A percentile compares a stretch with the other conserved stretches of the same genome.
phyloP scores from a whole-genome alignment of 1,140 invertebrate genomes.

The Drosophila funebris region DNA sequence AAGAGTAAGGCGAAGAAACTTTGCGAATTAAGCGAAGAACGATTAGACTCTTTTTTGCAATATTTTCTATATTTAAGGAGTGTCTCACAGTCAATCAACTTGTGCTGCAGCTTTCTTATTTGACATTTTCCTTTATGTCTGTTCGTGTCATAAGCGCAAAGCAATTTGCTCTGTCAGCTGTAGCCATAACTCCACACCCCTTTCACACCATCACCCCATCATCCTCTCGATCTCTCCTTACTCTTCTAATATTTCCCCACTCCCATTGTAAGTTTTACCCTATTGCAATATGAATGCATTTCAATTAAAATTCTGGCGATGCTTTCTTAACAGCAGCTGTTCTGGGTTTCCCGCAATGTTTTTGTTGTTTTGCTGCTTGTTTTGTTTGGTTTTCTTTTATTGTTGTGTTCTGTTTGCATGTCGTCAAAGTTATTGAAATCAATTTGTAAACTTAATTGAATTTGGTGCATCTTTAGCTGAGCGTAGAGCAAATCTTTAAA shows the following conservation, averaged over 20 bases:
- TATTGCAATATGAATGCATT: constrained; percentile 74
- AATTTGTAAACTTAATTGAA: constrained; percentile 70
- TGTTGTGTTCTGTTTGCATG: constrained; percentile 37
- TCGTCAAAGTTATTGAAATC: constrained; percentile 61
- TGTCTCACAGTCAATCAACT: background rate
- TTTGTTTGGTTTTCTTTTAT: constrained; percentile 12
- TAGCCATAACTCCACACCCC: constrained; percentile 12
- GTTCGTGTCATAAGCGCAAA: constrained; percentile 70
- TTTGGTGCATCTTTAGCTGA: constrained; percentile 30
- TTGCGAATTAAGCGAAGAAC: too few species aligned
- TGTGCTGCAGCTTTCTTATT: constrained; percentile 22
- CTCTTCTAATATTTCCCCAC: background rate
- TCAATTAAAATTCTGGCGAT: constrained; percentile 63
- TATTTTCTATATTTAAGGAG: background rate
- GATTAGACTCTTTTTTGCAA: background rate
- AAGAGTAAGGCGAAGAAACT: too few species aligned
- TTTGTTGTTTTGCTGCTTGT: background rate
- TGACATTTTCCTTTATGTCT: constrained; percentile 40
- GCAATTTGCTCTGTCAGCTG: constrained; percentile 67
- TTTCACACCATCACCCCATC: background rate
- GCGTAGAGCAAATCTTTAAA: constrained; percentile 19
- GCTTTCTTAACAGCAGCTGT: constrained; percentile 63
- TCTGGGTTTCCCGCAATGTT: constrained; percentile 35
- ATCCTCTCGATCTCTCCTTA: background rate
- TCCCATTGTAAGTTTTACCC: constrained; percentile 18